Evolutionary conservation across 2,797 vertebrate species (phyloP), one percentile per base, ranked within the genome.

Genomic region (Melanotaenia pygmaea): DNA sequence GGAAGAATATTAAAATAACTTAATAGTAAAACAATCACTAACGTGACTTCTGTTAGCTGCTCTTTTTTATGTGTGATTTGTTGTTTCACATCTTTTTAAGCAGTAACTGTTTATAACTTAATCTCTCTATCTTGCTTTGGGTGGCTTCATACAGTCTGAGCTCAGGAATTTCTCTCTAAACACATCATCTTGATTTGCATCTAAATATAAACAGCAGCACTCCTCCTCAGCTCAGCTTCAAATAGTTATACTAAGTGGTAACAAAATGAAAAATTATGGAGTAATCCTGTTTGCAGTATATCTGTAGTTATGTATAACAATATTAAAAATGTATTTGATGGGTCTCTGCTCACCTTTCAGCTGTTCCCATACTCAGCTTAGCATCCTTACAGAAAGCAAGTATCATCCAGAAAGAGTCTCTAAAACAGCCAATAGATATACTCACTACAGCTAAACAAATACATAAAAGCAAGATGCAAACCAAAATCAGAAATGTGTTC

Each of bases 261-360:
- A 35, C 60, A 51, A n/a, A 50, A 64, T 64, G 53, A 38, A 8
- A 13, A 40, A 1, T 40, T 11, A 70, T 18, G 32, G 59, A 20
- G 37, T 28, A 59, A 70, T 3, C 35, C 60, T 53, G 12, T 13
- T 43, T 57, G 51, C 30, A 9, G 43, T 59, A 50, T 60, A 45
- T 51, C 47, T 65, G 14, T 30, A 72, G 22, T 8, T 18, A 61
- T 10, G 59, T 14, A 38, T 2, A 20, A 30, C 10, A 22, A 40
- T 16, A 18, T 20, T n/a, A 59, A 24, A 40, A 53, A 10, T 5
- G 24, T 38, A 74, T 63, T 66, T 58, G 59, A 82, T 28, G 7
- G 18, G 43, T 71, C 64, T 91, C 69, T 79, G 80, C 94, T 95
- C 92, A 95, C 95, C 95, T 95, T 87, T 87, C 90, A 80, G 90